Evolutionary conservation across 2,888 invertebrate species (phyloP), one percentile per base, ranked within the genome.

Genomic region (Ethmia dodecea): DNA sequence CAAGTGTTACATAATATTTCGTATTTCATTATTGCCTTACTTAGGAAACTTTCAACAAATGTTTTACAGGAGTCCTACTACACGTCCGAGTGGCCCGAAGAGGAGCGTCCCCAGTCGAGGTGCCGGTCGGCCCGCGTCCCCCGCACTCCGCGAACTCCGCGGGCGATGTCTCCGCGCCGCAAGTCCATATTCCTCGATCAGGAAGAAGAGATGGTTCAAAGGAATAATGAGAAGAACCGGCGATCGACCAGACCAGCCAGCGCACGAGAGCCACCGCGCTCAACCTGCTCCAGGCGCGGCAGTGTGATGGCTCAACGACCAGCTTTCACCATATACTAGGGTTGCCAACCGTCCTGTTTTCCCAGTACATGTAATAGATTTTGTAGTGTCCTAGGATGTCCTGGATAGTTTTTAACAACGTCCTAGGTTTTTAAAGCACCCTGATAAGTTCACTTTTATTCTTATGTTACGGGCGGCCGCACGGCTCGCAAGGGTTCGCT

Each of bases 271-370:
- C 66, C 72, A 1, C 67, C 69, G 0, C 60, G 69, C 13, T 66
- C 77, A 0, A 60, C 64, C 1, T 72, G 70, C 42, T 72, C 78
- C 0, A 55, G 84, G 13, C 71, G 80, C 31, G 59, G 76, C 1
- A 70, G 29, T 13, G 48, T 80, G 1, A 52, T 83, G 27, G 62
- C 76, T n/a, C 78, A 76, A 35, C 69, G 86, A 13, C 86, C 86
- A 0, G 84, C 86, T 9, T 86, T 86, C 42, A 72, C 81, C 12
- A 60, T 86, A 34, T 86, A 86, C 58, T 84, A 11, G 50, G n/a
- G n/a, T n/a, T n/a, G n/a, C n/a, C n/a, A n/a, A n/a, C n/a, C n/a
- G n/a, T n/a, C n/a, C n/a, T n/a, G n/a, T n/a, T n/a, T n/a, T n/a
- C n/a, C n/a, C n/a, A n/a, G n/a, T n/a, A n/a, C n/a, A n/a, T n/a